Evolutionary conservation across 2,888 invertebrate species (phyloP), one percentile per base, ranked within the genome.

Genomic region (Laspeyria flexula): DNA sequence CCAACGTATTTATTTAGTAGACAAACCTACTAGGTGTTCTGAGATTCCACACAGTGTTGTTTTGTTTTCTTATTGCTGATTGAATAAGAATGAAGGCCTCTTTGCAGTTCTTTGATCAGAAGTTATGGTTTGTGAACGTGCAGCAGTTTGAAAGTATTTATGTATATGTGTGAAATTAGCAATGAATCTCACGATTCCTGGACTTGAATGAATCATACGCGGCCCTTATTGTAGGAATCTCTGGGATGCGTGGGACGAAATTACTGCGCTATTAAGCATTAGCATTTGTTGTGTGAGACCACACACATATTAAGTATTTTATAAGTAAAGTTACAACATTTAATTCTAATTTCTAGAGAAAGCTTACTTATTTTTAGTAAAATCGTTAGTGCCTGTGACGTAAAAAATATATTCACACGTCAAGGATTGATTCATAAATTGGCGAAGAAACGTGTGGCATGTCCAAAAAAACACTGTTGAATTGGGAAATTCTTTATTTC

Each of bases 161-260:
- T 48, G 44, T 60, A 33, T 38, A 34, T 18, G 45, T 45, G 55
- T 62, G 43, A 62, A 62, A 61, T 67, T 59, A 55, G 61, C 42
- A 38, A 58, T 58, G 66, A 66, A 66, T 58, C 53, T 53, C 48
- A 40, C 56, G 48, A 64, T 68, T 69, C 69, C 67, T 45, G 60
- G 65, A 65, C 52, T 49, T 18, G 51, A 48, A 62, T 73, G 73
- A 72, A 55, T 72, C 73, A 73, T 49, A 38, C 50, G 42, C 47
- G 31, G 43, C 31, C 50, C 49, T 30, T 39, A 51, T 53, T 53
- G 53, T 63, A 54, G 52, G 55, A 56, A 66, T 65, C 54, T 59
- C 53, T 55, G 54, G 55, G 60, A 61, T 35, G 57, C 41, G 63
- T 68, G 58, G 59, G 60, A 55, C 58, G 46, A 61, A 56, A 56